These are phyloP conservation scores for Desoria tigrina DNA, from an alignment of 2,888 invertebrate species.

Conservation along the genomic window DNA sequence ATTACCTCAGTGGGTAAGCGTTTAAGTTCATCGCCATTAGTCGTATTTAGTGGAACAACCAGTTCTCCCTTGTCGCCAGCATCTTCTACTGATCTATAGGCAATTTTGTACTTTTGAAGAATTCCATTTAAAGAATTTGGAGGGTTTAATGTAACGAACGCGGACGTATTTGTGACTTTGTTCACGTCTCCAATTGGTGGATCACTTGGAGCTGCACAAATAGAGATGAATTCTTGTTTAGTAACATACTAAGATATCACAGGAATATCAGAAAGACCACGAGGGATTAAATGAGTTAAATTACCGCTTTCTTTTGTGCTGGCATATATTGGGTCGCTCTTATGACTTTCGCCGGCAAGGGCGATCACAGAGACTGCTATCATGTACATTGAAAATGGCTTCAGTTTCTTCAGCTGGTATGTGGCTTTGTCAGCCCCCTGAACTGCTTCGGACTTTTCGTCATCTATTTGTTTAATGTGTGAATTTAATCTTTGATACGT, in stretches of 20 bases:
- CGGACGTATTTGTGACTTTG: conserved; percentile 66
- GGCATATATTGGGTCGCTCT: conserved; percentile 65
- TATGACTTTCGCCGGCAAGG: conserved; percentile 59
- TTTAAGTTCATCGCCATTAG: background rate
- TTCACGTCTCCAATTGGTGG: conserved; percentile 64
- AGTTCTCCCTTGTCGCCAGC: background rate
- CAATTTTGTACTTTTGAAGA: conserved; percentile 68
- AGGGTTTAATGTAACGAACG: conserved; percentile 68
- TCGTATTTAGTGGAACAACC: background rate
- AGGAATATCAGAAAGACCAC: conserved; percentile 16
- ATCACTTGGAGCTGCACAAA: conserved; percentile 60
- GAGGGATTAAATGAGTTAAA: conserved; percentile 18
- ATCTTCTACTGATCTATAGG: conserved; percentile 54
- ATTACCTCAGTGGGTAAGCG: background rate
- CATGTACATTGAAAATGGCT: conserved; percentile 75
- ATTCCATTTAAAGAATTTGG: conserved; percentile 73
- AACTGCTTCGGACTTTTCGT: conserved; percentile 38
- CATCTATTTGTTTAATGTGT: conserved; percentile 22
- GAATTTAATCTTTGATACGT: too few relatives aligned
- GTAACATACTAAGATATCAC: too few relatives aligned
- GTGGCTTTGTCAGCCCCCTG: conserved; percentile 42
- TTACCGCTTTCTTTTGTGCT: conserved; percentile 61
- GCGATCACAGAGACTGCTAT: conserved; percentile 69
- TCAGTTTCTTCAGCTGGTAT: conserved; percentile 60
- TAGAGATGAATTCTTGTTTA: background rate